Percentiles rank a stretch among this genome's conserved stretches.
Evolutionary conservation across 2,113 vertebrate species (phyloP).

Genomic region (Naja naja): DNA sequence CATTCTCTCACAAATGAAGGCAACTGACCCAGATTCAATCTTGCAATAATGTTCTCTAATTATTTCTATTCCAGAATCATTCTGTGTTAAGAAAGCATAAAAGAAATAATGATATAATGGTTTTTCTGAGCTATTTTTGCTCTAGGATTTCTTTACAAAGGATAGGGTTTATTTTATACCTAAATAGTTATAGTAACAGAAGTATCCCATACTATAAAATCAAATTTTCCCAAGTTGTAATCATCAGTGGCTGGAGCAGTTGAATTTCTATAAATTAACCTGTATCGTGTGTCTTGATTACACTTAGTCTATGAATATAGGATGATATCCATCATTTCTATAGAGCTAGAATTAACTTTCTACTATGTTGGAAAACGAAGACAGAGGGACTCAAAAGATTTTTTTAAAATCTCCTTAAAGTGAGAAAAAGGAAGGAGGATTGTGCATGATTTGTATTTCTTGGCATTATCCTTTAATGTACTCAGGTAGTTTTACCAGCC

Average conservation of each 20-base stretch:
- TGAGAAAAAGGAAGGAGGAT: not conserved
- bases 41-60: not conserved
- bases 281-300: conserved; percentile 37
- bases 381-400: not conserved
- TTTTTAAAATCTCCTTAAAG: not conserved
- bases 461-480: not conserved
- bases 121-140: conserved; percentile 29
- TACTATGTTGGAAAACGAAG: conserved; percentile 3
- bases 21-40: not conserved
- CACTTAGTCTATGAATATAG: conserved; percentile 40
- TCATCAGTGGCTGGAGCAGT: conserved; percentile 45
- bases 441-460: not conserved
- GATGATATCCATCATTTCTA: conserved; percentile 55
- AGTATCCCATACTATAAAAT: conserved; percentile 40
- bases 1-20: not conserved
- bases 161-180: conserved; percentile 47
- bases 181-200: conserved; percentile 45
- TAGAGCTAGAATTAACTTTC: conserved; percentile 38
- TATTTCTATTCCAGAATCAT: conserved; percentile 18
- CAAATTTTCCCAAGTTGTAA: conserved; percentile 52
- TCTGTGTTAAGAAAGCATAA: not conserved
- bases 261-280: conserved; percentile 60
- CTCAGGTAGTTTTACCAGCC: not conserved
- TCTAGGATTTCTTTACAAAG: conserved; percentile 17
- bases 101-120: not conserved